These are phyloP conservation scores for Martes martes DNA, from an alignment of 2,113 vertebrate species.

Conservation along the genomic window DNA sequence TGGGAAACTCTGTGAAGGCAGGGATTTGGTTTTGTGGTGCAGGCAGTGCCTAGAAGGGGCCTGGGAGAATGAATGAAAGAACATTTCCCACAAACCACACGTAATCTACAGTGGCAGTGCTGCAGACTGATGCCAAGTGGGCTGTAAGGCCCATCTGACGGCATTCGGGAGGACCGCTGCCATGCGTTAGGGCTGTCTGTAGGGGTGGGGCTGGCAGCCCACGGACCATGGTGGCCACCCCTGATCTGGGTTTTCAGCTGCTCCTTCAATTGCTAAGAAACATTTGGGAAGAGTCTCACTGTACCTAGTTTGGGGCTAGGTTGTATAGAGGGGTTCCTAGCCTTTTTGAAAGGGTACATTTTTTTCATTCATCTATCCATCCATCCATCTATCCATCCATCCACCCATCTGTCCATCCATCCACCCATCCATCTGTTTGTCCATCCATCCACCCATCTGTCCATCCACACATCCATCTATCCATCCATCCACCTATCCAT, in stretches of 20 bases:
- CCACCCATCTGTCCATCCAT: no score
- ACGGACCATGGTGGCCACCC: background rate
- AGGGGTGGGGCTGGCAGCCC: background rate
- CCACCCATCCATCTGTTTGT: no score
- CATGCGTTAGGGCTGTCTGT: background rate
- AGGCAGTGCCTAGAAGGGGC: background rate
- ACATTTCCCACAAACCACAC: background rate
- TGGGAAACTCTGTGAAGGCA: background rate
- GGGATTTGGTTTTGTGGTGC: background rate
- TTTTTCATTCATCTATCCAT: background rate
- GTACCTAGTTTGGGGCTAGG: background rate
- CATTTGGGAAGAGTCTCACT: background rate
- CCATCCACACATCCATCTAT: no score
- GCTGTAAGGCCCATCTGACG: no score
- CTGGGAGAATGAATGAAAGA: background rate
- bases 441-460: no score
- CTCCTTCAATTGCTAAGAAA: background rate
- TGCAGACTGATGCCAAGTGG: background rate
- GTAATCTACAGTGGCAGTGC: fast-evolving
- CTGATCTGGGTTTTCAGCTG: background rate
- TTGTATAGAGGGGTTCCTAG: background rate
- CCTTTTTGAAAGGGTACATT: background rate
- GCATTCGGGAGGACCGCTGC: background rate
- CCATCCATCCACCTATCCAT: no score
- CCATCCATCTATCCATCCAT: no score